Evolutionary conservation across 2,797 vertebrate species (phyloP), one percentile per base, ranked within the genome.

Genomic region (Picus viridis): DNA sequence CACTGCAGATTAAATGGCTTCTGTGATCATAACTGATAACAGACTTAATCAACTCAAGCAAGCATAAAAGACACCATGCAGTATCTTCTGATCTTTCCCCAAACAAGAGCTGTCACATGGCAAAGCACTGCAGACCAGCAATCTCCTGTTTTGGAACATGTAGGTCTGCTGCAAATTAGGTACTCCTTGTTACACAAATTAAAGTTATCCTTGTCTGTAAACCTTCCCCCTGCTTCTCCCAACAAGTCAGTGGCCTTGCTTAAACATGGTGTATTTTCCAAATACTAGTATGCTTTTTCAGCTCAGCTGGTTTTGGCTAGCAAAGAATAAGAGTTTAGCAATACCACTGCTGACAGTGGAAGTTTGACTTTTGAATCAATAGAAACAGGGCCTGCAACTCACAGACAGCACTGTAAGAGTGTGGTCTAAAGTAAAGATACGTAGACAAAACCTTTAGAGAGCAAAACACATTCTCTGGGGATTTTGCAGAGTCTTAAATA

Each of bases 381-480:
- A 70, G 62, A 89, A 92, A 80, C 29, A 75, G n/a, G 15, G 32
- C 51, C 59, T 80, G 47, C 87, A 93, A 90, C 58, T 59, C 69
- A 72, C 36, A 77, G 6, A 63, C 17, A 43, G 64, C 30, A 63
- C 34, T 57, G 24, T 18, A 85, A 74, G 67, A 76, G 53, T 57
- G 24, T 34, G 20, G 41, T 53, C 70, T 72, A 65, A 89, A 72
- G 16, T 27, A 29, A 88, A 88, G 61, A 53, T 41, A 68, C 32
- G 58, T 86, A 53, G 92, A 73, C 51, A 82, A 78, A 95, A 85
- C 32, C 58, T 88, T 79, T 86, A 82, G 54, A 84, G 75, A 22
- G 53, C 61, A 86, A 91, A 93, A 86, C 67, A 77, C 57, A 79
- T 79, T 95, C 89, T 84, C 72, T 76, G 23, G 67, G 74, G 71